Percentiles rank a stretch among this genome's conserved stretches.
Evolutionary conservation across 1,140 invertebrate species (phyloP).

Genomic region (Heliconius melpomene): DNA sequence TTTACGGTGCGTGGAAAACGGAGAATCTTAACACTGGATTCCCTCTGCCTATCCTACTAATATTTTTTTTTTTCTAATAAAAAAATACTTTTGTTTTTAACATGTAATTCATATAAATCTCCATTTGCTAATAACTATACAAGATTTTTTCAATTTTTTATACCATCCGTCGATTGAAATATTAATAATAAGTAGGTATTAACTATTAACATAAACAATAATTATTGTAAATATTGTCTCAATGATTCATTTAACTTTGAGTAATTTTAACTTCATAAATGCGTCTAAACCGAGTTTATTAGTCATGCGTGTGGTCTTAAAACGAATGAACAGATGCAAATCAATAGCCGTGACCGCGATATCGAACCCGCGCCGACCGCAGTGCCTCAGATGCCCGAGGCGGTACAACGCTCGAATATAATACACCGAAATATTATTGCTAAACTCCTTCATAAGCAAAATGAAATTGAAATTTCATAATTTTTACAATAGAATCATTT

Average conservation of each 20-base stretch:
- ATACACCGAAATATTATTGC: constrained; percentile 11
- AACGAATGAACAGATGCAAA: neutral
- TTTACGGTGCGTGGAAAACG: too few relatives aligned
- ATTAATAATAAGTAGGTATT: too few relatives aligned
- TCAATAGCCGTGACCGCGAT: neutral
- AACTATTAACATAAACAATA: too few relatives aligned
- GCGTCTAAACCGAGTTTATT: neutral
- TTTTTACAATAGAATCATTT: neutral
- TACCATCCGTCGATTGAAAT: too few relatives aligned
- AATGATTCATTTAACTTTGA: neutral
- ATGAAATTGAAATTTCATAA: neutral
- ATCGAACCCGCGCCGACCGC: constrained; percentile 21
- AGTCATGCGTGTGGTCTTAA: neutral
- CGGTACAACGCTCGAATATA: constrained; percentile 15
- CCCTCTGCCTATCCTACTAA: too few relatives aligned
- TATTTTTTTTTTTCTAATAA: too few relatives aligned
- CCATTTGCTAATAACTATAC: too few relatives aligned
- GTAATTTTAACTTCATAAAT: neutral
- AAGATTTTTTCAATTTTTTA: too few relatives aligned
- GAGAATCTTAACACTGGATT: too few relatives aligned
- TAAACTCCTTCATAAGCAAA: neutral
- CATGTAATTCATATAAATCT: too few relatives aligned
- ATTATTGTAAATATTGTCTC: neutral
- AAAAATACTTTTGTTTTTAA: too few relatives aligned
- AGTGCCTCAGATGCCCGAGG: constrained; percentile 5